Conservation (phyloP, 64 coral and sea anemone genomes). For the Montipora sp. region DNA sequence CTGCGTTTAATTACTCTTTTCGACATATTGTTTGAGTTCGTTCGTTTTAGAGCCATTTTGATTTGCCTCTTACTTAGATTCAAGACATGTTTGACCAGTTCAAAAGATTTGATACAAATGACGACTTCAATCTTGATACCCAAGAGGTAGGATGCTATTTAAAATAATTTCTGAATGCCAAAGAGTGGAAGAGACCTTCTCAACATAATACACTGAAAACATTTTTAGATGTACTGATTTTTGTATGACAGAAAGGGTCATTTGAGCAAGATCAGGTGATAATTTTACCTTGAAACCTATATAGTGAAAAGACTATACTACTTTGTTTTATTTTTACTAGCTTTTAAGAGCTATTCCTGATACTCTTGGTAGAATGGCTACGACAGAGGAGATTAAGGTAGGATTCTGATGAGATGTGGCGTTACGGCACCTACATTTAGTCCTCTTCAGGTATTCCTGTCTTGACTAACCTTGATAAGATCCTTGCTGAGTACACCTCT, state of each 20-base stretch:
- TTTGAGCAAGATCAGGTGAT: no score
- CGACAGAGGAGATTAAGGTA: slow-evolving; percentile 97
- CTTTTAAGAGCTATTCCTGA: slow-evolving; percentile 93
- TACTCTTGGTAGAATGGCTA: slow-evolving; percentile 91
- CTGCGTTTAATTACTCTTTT: no score
- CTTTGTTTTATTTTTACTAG: slow-evolving; percentile 37
- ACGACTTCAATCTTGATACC: slow-evolving; percentile 80
- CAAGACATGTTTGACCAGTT: slow-evolving; percentile 90
- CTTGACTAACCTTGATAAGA: no score
- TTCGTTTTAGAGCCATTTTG: neutral
- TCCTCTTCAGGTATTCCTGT: no score
- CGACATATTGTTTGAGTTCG: neutral
- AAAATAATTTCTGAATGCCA: neutral
- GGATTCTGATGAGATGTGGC: neutral
- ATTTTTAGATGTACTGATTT: no score
- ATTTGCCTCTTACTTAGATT: slow-evolving; percentile 57
- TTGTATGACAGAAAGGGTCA: no score
- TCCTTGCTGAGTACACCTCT: no score
- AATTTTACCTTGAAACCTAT: no score
- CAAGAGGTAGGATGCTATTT: slow-evolving; percentile 74
- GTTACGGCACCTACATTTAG: neutral
- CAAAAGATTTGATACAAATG: slow-evolving; percentile 81
- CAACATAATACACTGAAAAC: no score
- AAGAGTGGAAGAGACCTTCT: neutral
- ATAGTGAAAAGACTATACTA: neutral